These are phyloP conservation scores for Diaprepes abbreviatus DNA, from an alignment of 2,888 invertebrate species.

Conservation along the genomic window DNA sequence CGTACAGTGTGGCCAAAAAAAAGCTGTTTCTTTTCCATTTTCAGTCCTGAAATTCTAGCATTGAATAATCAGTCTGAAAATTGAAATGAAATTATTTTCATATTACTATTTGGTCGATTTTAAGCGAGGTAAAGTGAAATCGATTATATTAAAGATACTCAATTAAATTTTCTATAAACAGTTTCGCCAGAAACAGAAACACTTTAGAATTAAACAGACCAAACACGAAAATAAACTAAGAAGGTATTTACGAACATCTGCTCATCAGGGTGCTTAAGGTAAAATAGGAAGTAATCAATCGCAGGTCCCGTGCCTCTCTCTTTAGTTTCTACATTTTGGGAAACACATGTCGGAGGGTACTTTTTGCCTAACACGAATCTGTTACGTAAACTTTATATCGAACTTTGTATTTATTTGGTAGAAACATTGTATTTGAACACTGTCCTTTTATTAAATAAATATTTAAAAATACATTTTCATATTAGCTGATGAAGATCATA, in stretches of 20 bases:
- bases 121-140: too few relatives aligned
- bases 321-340: slow-evolving; percentile 59
- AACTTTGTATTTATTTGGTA: background rate
- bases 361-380: slow-evolving; percentile 8
- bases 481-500: too few relatives aligned
- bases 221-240: slow-evolving; percentile 39
- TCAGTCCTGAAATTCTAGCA: too few relatives aligned
- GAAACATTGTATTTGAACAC: too few relatives aligned
- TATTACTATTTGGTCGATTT: too few relatives aligned
- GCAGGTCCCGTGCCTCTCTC: slow-evolving; percentile 49
- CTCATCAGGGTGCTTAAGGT: slow-evolving; percentile 45
- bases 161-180: slow-evolving; percentile 19
- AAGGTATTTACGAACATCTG: slow-evolving; percentile 43
- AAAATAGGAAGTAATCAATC: slow-evolving; percentile 59
- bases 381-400: slow-evolving; percentile 23
- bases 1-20: too few relatives aligned
- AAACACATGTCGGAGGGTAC: slow-evolving; percentile 55
- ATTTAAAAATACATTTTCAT: too few relatives aligned
- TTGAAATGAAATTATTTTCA: too few relatives aligned
- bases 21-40: too few relatives aligned
- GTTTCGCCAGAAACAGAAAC: slow-evolving; percentile 6
- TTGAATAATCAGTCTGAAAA: too few relatives aligned
- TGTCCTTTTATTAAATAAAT: too few relatives aligned
- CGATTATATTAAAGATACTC: background rate
- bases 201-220: slow-evolving; percentile 25